Percentiles rank a stretch among this genome's conserved stretches.
These are phyloP conservation scores for Ridgeia piscesae DNA, from an alignment of 1,140 invertebrate genomes.

Conservation along the genomic window DNA sequence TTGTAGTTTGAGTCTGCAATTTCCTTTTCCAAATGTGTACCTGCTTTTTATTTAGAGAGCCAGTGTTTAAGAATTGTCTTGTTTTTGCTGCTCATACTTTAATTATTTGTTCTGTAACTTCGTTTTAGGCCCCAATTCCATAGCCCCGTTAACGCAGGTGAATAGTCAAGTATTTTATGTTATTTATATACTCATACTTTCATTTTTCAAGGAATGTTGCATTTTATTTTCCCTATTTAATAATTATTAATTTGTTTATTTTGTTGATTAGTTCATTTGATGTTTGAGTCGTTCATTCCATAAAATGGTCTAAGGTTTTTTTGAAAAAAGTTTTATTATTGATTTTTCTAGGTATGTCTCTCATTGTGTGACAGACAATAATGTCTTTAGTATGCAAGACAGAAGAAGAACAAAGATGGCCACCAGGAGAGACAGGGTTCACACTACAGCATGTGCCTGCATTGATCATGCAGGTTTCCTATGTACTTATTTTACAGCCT, in stretches of 20 bases:
- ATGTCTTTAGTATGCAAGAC: neutral
- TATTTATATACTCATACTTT: neutral
- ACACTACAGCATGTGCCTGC: too few relatives aligned
- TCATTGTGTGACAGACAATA: neutral
- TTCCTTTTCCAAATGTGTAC: neutral
- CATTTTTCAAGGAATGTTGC: neutral
- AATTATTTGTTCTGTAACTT: neutral
- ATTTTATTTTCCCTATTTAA: neutral
- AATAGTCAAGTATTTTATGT: neutral
- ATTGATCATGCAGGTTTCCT: neutral
- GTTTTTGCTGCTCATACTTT: neutral
- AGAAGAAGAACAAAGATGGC: neutral
- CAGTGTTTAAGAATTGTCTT: neutral
- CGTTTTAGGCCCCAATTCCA: neutral
- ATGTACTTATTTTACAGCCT: neutral
- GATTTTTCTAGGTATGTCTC: neutral
- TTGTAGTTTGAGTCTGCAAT: neutral
- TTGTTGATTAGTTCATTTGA: neutral
- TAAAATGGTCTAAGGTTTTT: neutral
- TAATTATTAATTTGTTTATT: neutral
- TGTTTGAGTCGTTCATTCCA: neutral
- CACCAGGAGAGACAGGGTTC: neutral
- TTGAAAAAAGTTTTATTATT: neutral
- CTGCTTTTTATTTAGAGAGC: neutral
- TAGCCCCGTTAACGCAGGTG: neutral